phyloP scores from a whole-genome alignment of 2,888 invertebrate genomes.

The Dynastes maya region DNA sequence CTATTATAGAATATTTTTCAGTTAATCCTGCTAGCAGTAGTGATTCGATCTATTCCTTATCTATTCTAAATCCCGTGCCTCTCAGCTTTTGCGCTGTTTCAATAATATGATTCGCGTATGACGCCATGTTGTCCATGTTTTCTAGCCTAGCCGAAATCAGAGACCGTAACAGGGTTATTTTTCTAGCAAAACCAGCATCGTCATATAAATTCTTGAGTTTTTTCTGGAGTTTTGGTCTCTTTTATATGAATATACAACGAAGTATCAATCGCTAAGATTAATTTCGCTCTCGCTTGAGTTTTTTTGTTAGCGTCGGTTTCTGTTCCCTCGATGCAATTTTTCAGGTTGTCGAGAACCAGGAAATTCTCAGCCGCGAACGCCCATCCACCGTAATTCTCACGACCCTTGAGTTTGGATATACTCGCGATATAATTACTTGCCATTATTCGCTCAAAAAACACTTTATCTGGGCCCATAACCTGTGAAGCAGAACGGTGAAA shows the following conservation, averaged over 20 bases:
- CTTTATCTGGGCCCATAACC: constrained; percentile 1
- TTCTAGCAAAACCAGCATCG: constrained; percentile 53
- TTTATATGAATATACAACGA: constrained; percentile 55
- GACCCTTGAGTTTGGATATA: background rate
- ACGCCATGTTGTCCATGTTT: constrained; percentile 51
- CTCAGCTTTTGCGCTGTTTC: constrained; percentile 53
- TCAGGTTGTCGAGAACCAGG: constrained; percentile 35
- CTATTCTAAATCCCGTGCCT: constrained; percentile 54
- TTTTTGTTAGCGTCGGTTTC: constrained; percentile 49
- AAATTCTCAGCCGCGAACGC: constrained; percentile 41
- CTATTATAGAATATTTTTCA: constrained; percentile 52
- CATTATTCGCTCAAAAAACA: background rate
- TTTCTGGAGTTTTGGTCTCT: constrained; percentile 44
- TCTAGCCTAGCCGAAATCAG: constrained; percentile 54
- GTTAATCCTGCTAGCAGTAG: constrained; percentile 54
- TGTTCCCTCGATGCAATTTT: constrained; percentile 29
- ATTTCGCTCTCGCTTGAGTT: constrained; percentile 56
- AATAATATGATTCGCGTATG: constrained; percentile 54
- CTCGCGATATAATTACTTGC: background rate
- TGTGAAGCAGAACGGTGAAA: background rate
- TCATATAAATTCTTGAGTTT: constrained; percentile 54
- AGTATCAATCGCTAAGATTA: constrained; percentile 57
- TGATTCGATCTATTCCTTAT: constrained; percentile 55
- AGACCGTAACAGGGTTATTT: constrained; percentile 51
- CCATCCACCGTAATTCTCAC: constrained; percentile 15